phyloP scores from a whole-genome alignment of 2,113 vertebrate species.

The Glareola pratincola region DNA sequence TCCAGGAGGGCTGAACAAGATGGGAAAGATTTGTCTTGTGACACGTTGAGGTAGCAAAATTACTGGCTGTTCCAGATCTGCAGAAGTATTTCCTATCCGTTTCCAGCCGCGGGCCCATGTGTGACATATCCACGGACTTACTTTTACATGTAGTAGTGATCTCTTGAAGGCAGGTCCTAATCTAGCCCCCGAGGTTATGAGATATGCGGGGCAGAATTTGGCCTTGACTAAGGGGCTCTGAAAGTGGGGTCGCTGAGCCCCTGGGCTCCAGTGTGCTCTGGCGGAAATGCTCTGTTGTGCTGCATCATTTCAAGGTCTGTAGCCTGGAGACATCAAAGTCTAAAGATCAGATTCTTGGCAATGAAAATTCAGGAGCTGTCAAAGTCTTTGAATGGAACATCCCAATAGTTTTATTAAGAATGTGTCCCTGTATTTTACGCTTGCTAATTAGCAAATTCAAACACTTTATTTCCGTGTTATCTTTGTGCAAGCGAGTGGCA shows the following conservation, averaged over 20 bases:
- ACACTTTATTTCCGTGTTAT: constrained; percentile 14
- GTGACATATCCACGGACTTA: not conserved
- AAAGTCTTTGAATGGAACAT: not conserved
- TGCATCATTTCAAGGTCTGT: not conserved
- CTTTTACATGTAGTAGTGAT: not conserved
- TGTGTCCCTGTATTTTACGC: not conserved
- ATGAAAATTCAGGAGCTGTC: not conserved
- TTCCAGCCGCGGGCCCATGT: not conserved
- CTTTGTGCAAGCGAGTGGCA: constrained; percentile 48
- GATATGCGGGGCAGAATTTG: not conserved
- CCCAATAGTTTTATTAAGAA: constrained; percentile 4
- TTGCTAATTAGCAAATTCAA: constrained; percentile 31
- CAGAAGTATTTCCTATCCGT: not conserved
- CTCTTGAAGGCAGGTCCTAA: not conserved
- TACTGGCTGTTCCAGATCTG: not conserved
- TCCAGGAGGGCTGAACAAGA: not conserved
- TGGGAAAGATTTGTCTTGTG: not conserved
- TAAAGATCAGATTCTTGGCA: not conserved
- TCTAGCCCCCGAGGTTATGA: not conserved
- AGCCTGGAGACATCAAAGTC: not conserved
- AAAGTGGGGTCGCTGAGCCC: not conserved
- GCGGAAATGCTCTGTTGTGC: not conserved
- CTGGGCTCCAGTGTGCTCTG: accelerated
- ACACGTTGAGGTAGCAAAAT: not conserved
- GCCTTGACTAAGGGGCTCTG: not conserved